Percentiles rank a stretch among this genome's conserved stretches.
Evolutionary conservation across 2,113 vertebrate species (phyloP).

Genomic region (Anser cygnoides): DNA sequence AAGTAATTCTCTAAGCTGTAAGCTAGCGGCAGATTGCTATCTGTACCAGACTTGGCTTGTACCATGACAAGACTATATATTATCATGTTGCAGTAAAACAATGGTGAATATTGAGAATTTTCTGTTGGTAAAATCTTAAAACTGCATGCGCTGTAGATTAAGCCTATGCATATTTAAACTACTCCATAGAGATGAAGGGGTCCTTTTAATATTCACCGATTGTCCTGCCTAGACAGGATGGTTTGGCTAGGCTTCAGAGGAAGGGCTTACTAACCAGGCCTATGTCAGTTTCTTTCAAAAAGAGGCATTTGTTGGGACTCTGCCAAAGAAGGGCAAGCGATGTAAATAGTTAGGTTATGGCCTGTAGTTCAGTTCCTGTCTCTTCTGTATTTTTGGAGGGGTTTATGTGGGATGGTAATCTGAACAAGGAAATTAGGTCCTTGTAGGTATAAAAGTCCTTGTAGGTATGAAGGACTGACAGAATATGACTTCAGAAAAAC

Average conservation of each 20-base stretch:
- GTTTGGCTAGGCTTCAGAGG: neutral
- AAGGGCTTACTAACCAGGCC: neutral
- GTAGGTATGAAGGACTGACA: neutral
- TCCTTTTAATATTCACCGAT: neutral
- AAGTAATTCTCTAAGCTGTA: neutral
- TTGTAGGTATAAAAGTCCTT: neutral
- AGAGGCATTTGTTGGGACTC: neutral
- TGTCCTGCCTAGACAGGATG: neutral
- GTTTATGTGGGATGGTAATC: neutral
- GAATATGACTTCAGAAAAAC: slow-evolving; percentile 12
- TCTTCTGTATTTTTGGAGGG: neutral
- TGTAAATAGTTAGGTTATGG: neutral
- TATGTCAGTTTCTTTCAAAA: neutral
- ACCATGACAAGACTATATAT: neutral
- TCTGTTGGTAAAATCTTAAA: neutral
- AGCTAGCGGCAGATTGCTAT: neutral
- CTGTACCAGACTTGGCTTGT: neutral
- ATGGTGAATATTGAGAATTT: neutral
- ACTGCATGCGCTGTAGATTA: neutral
- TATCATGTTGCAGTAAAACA: neutral
- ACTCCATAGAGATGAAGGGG: neutral
- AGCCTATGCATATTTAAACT: neutral
- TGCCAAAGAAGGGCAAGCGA: neutral
- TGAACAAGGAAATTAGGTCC: neutral
- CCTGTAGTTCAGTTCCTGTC: neutral